Evolutionary conservation across 1,140 invertebrate species (phyloP).

Genomic region (Forficula auricularia): DNA sequence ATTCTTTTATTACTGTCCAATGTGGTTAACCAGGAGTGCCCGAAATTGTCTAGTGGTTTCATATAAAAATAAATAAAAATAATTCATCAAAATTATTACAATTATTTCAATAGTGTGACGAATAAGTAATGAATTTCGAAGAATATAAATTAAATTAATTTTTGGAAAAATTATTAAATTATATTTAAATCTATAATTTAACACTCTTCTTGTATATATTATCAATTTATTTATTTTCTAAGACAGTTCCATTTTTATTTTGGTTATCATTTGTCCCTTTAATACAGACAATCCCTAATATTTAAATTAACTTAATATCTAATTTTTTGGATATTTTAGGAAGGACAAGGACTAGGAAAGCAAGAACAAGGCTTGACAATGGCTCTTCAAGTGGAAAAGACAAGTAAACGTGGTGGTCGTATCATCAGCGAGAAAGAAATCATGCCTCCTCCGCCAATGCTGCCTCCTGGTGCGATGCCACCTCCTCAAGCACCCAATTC

Average conservation of each 20-base stretch:
- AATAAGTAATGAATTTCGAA: too few relatives aligned
- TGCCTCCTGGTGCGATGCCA: constrained; percentile 8
- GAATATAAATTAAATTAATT: too few relatives aligned
- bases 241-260: neutral
- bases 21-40: too few relatives aligned
- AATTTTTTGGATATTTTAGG: constrained; percentile 26
- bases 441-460: constrained; percentile 36
- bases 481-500: constrained; percentile 5
- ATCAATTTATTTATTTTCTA: too few relatives aligned
- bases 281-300: neutral
- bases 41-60: too few relatives aligned
- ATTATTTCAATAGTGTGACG: too few relatives aligned
- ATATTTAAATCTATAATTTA: too few relatives aligned
- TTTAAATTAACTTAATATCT: neutral
- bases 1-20: too few relatives aligned
- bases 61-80: too few relatives aligned
- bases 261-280: neutral
- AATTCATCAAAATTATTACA: too few relatives aligned
- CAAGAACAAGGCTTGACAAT: constrained; percentile 95
- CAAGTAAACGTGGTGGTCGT: constrained; percentile 87
- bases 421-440: constrained; percentile 90
- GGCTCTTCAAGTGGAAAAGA: constrained; percentile 91
- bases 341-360: constrained; percentile 92
- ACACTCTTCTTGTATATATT: too few relatives aligned
- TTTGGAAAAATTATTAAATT: too few relatives aligned